Conservation (phyloP, 2,888 invertebrate species). For the Margaritifera margaritifera region DNA sequence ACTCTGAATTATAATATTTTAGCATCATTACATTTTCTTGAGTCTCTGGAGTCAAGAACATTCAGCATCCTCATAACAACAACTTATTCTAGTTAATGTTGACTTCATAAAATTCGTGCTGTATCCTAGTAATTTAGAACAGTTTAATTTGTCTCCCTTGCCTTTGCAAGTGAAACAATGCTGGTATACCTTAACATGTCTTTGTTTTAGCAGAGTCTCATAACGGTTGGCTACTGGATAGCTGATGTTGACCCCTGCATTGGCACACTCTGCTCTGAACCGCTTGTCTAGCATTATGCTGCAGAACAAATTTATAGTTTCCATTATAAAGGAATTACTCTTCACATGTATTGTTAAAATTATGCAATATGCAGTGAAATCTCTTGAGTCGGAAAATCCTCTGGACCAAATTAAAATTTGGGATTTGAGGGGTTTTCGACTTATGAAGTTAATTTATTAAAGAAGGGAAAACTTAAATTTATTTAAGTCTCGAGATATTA, state of each 20-base stretch:
- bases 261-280: constrained; percentile 94
- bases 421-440: too few species aligned
- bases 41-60: not conserved
- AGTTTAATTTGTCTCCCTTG: too few species aligned
- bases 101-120: not conserved
- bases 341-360: not conserved
- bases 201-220: constrained; percentile 93
- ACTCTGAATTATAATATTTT: too few species aligned
- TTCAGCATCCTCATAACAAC: not conserved
- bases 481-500: too few species aligned
- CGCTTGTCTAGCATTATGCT: constrained; percentile 97
- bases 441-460: too few species aligned
- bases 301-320: constrained; percentile 23
- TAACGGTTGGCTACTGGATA: constrained; percentile 87
- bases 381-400: too few species aligned
- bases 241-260: constrained; percentile 86
- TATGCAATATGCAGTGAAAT: not conserved
- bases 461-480: too few species aligned
- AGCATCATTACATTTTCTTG: too few species aligned
- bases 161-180: too few species aligned
- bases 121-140: too few species aligned
- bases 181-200: constrained; percentile 85
- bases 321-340: not conserved
- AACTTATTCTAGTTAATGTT: not conserved
- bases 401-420: too few species aligned